Percentiles rank a stretch among this genome's conserved stretches.
These are phyloP conservation scores for Pachyseris speciosa DNA, from an alignment of 64 coral and sea anemone genomes.

Conservation along the genomic window DNA sequence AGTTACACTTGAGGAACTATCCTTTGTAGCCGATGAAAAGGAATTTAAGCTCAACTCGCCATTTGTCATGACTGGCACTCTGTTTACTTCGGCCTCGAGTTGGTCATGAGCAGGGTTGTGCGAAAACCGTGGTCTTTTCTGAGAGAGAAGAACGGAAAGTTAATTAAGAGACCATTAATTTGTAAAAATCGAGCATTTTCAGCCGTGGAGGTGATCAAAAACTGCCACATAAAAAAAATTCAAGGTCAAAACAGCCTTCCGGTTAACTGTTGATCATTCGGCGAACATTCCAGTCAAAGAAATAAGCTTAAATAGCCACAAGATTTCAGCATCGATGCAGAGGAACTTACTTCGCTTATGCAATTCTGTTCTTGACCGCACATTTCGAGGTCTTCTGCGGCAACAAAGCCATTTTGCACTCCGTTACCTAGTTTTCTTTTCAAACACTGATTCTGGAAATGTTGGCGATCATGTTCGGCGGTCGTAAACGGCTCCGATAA, in stretches of 20 bases:
- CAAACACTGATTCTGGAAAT: not conserved
- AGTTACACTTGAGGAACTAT: not conserved
- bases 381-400: not conserved
- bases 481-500: not conserved
- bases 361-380: not conserved
- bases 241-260: too few relatives aligned
- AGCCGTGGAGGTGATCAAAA: too few relatives aligned
- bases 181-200: too few relatives aligned
- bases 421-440: slow-evolving; percentile 4
- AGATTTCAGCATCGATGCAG: not conserved
- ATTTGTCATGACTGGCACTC: not conserved
- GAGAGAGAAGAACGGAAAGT: not conserved
- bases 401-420: not conserved
- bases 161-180: too few relatives aligned
- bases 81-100: not conserved
- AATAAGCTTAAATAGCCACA: not conserved
- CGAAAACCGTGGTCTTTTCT: slow-evolving; percentile 39
- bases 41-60: not conserved
- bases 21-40: too few relatives aligned
- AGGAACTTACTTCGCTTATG: not conserved
- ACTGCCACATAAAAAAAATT: too few relatives aligned
- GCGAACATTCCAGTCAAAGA: not conserved
- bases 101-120: not conserved
- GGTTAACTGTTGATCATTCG: too few relatives aligned
- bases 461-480: not conserved